Base-by-base conservation (phyloP, 1,140 invertebrate genomes). In the Danaus melanippus region DNA sequence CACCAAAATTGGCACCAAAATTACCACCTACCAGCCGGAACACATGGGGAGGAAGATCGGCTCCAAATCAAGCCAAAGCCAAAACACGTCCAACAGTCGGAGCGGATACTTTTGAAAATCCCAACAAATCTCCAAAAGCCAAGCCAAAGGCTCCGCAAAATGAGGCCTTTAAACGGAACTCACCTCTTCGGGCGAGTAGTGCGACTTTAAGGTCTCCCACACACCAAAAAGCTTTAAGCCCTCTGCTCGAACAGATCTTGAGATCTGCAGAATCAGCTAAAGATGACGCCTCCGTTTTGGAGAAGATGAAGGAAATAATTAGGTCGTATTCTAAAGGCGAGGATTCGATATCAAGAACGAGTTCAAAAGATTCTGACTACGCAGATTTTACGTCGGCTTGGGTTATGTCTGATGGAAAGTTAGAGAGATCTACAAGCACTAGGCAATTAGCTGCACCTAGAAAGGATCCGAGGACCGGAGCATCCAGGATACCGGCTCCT, bases 251-350 rank as follows among this genome's bases (percentile, higher is more conserved):
- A 67, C 91, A 93, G 67, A 90, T 94, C 2, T 73, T 93, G 1
- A 88, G 91, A 60, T 91, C 92, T 56, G 90, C 92, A 6, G 91
- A 91, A 62, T 90, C 90, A 21, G 88, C 91, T 11, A 90, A 92
- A 66, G 91, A 93, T 64, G 92, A 93, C 61, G 88, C 90, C 0
- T 78, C 90, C 53, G 91, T 93, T 43, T 76, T 93, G 9, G 90
- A 92, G 67, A 92, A 93, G 69, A 89, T 94, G 75, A 92, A 93
- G 65, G 90, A 91, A 8, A 86, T 94, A 10, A 84, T 94, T 8
- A 90, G 89, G 21, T 89, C 92, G 50, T 93, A 93, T 60, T 89
- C 89, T 0, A 85, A 87, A 59, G 88, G 75, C 49, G 85, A 81
- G n/a, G 82, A 83, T 40, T 78, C 79, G 40, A 56, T 84, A 50